phyloP scores from a whole-genome alignment of 1,140 invertebrate genomes.

The Leptonema lineaticorne region DNA sequence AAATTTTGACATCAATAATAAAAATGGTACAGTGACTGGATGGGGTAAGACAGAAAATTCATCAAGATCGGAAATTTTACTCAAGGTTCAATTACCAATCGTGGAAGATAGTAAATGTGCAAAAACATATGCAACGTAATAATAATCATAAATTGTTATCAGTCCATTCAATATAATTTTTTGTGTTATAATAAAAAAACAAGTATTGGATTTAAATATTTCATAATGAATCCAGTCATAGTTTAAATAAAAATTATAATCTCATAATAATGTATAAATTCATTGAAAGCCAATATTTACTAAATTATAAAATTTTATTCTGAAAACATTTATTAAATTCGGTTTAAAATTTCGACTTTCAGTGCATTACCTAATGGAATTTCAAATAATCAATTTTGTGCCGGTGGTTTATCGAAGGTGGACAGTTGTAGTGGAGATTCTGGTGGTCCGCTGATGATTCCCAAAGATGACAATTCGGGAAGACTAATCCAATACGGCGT shows the following conservation, averaged over 20 bases:
- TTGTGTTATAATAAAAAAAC: too few relatives aligned
- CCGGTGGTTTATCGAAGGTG: slow-evolving; percentile 49
- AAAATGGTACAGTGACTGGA: slow-evolving; percentile 56
- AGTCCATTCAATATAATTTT: too few relatives aligned
- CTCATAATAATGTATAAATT: too few relatives aligned
- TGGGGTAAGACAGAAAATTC: slow-evolving; percentile 63
- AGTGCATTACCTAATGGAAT: slow-evolving; percentile 51
- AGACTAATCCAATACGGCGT: slow-evolving; percentile 61
- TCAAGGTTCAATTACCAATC: slow-evolving; percentile 45
- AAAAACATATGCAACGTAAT: too few relatives aligned
- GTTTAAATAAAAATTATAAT: too few relatives aligned
- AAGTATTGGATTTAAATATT: too few relatives aligned
- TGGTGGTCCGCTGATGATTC: slow-evolving; percentile 63
- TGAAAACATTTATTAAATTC: neutral
- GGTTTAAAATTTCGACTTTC: too few relatives aligned
- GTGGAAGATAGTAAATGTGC: slow-evolving; percentile 34
- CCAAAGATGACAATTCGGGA: slow-evolving; percentile 71
- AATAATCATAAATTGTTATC: too few relatives aligned
- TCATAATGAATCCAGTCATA: too few relatives aligned
- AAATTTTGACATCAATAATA: slow-evolving; percentile 40
- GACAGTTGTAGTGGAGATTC: slow-evolving; percentile 62
- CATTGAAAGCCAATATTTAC: too few relatives aligned
- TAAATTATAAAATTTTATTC: too few relatives aligned
- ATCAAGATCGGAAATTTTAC: slow-evolving; percentile 47
- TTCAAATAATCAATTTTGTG: slow-evolving; percentile 56